A percentile compares a stretch with the other conserved stretches of the same genome.
Evolutionary conservation across 2,113 vertebrate species (phyloP).

Genomic region (Paedocypris sp.): DNA sequence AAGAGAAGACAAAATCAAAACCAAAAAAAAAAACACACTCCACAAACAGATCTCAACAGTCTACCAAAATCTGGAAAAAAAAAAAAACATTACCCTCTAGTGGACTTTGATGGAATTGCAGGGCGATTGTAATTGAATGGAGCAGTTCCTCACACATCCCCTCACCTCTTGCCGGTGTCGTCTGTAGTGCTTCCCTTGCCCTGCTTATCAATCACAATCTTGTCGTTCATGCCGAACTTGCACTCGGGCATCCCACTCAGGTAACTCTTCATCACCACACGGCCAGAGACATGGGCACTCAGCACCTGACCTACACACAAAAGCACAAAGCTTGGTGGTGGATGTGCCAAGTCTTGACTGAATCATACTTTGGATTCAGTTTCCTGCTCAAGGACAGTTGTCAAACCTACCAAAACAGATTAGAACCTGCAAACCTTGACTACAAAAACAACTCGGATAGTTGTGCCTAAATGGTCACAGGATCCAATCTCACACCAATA

Average conservation of each 20-base stretch:
- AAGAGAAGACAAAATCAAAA: constrained; percentile 52
- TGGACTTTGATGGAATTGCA: not conserved
- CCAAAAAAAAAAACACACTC: no score
- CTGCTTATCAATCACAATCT: constrained; percentile 98
- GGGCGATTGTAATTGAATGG: not conserved
- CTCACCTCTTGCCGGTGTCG: constrained; percentile 90
- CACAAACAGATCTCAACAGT: no score
- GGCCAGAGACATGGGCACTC: constrained; percentile 92
- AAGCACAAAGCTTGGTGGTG: not conserved
- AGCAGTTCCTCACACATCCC: not conserved
- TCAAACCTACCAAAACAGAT: no score
- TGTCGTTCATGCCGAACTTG: constrained; percentile 99
- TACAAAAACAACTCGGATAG: no score
- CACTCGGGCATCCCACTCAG: constrained; percentile 98
- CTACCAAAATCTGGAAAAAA: no score
- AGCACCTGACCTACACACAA: constrained; percentile 80
- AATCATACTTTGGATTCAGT: no score
- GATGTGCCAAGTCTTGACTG: no score
- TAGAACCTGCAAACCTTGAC: no score
- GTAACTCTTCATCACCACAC: constrained; percentile 99
- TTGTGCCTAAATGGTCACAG: no score
- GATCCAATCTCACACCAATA: no score
- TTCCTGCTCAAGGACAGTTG: no score
- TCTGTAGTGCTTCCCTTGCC: constrained; percentile 93
- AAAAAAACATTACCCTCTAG: constrained; percentile 1